Conservation (phyloP, 2,888 invertebrate genomes). For the Amiota communis region DNA sequence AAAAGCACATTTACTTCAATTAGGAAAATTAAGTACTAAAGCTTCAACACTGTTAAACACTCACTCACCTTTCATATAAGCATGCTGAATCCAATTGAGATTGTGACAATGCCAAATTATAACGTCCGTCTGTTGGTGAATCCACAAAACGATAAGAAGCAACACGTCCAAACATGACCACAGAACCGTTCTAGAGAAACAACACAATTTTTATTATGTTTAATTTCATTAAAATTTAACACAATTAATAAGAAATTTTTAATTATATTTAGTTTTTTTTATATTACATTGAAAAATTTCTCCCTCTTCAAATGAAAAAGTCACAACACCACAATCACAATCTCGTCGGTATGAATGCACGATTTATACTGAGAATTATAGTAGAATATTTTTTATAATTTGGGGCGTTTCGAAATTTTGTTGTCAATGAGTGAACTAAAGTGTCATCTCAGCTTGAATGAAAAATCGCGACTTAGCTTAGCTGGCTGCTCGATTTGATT, state of each 20-base stretch:
- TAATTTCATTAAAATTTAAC: conserved; percentile 8
- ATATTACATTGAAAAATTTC: conserved; percentile 28
- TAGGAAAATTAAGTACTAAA: conserved; percentile 2
- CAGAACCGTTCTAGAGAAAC: conserved; percentile 81
- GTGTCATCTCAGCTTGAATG: conserved; percentile 25
- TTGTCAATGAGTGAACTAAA: conserved; percentile 16
- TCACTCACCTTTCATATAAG: conserved; percentile 85
- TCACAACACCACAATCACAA: conserved; percentile 1
- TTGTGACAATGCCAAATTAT: conserved; percentile 83
- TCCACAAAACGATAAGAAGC: conserved; percentile 90
- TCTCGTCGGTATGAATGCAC: not conserved
- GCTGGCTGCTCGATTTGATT: not conserved
- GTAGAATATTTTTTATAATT: conserved; percentile 42
- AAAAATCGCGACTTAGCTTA: not conserved
- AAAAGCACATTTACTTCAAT: conserved; percentile 21
- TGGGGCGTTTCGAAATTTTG: conserved; percentile 60
- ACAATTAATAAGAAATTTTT: conserved; percentile 38
- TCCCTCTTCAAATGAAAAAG: conserved; percentile 7
- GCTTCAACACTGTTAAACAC: not conserved
- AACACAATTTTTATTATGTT: conserved; percentile 31
- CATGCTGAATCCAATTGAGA: conserved; percentile 84
- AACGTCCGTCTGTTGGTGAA: conserved; percentile 85
- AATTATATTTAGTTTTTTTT: conserved; percentile 43
- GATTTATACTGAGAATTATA: conserved; percentile 25
- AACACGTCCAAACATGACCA: conserved; percentile 89